Percentiles rank a stretch among this genome's conserved stretches.
phyloP scores from a whole-genome alignment of 2,888 invertebrate genomes.

The Acronicta alni region DNA sequence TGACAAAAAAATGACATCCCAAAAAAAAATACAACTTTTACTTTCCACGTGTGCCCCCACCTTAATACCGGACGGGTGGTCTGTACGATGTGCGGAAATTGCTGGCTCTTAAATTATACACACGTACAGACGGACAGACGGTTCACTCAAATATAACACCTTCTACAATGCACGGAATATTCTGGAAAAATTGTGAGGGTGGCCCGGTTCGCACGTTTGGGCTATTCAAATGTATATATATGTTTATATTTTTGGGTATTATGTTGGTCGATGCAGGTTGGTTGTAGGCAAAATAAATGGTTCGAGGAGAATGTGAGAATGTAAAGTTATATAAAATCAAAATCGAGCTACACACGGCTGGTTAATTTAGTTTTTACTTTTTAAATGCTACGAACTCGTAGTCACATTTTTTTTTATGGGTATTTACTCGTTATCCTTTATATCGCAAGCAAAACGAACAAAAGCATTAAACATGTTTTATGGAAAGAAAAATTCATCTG shows the following conservation, averaged over 20 bases:
- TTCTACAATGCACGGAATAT: slow-evolving; percentile 35
- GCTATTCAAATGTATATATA: slow-evolving; percentile 19
- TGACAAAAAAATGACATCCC: too few relatives aligned
- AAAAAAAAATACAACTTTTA: slow-evolving; percentile 26
- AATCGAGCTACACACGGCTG: background rate
- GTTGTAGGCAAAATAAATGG: background rate
- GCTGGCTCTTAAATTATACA: slow-evolving; percentile 58
- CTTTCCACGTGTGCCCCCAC: slow-evolving; percentile 31
- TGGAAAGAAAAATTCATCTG: too few relatives aligned
- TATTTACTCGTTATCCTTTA: too few relatives aligned
- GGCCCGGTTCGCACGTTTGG: slow-evolving; percentile 10
- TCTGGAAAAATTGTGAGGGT: slow-evolving; percentile 22
- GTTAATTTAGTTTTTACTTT: too few relatives aligned
- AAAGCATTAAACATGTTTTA: too few relatives aligned
- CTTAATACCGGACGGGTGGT: slow-evolving; percentile 32
- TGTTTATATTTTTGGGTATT: slow-evolving; percentile 1
- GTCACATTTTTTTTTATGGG: too few relatives aligned
- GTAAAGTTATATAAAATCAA: background rate
- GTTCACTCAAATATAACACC: slow-evolving; percentile 53
- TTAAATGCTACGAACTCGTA: too few relatives aligned
- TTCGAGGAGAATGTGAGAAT: background rate
- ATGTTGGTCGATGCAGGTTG: background rate
- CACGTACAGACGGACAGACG: slow-evolving; percentile 35
- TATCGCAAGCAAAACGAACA: too few relatives aligned
- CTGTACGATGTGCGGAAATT: slow-evolving; percentile 57